These are phyloP conservation scores for Phaonia tiefii DNA, from an alignment of 2,888 invertebrate species.

Conservation along the genomic window DNA sequence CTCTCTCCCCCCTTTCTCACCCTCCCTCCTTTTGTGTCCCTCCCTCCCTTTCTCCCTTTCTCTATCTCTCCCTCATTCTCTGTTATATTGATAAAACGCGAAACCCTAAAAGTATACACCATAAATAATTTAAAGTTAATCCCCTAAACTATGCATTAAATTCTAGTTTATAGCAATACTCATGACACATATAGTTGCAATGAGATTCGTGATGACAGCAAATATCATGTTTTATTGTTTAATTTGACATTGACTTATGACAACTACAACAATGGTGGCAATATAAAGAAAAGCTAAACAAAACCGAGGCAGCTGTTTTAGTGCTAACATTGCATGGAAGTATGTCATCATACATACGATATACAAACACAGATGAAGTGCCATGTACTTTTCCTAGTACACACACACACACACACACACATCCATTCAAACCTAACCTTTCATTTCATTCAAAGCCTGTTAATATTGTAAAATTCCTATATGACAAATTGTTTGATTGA, in stretches of 20 bases:
- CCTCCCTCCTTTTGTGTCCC: too few relatives aligned
- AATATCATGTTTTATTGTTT: constrained; percentile 52
- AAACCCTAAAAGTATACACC: too few relatives aligned
- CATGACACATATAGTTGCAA: background rate
- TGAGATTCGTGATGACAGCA: constrained; percentile 23
- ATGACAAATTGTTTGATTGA: constrained; percentile 14
- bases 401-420: background rate
- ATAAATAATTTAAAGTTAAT: too few relatives aligned
- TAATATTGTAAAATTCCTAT: constrained; percentile 11
- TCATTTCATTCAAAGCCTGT: too few relatives aligned
- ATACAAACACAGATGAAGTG: too few relatives aligned
- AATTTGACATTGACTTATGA: constrained; percentile 60
- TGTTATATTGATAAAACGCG: too few relatives aligned
- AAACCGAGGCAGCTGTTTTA: background rate
- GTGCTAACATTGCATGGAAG: background rate
- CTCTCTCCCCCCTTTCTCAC: too few relatives aligned
- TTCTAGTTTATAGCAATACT: background rate
- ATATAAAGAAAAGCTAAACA: constrained; percentile 1
- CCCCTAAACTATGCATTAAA: background rate
- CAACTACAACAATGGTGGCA: constrained; percentile 9
- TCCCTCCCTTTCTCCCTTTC: too few relatives aligned
- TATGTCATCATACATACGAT: too few relatives aligned
- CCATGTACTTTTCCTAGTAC: too few relatives aligned
- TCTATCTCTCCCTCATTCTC: too few relatives aligned
- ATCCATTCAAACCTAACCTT: too few relatives aligned